These are phyloP conservation scores for Lasioglossum malachurum DNA, from an alignment of 2,888 invertebrate species.

Conservation along the genomic window DNA sequence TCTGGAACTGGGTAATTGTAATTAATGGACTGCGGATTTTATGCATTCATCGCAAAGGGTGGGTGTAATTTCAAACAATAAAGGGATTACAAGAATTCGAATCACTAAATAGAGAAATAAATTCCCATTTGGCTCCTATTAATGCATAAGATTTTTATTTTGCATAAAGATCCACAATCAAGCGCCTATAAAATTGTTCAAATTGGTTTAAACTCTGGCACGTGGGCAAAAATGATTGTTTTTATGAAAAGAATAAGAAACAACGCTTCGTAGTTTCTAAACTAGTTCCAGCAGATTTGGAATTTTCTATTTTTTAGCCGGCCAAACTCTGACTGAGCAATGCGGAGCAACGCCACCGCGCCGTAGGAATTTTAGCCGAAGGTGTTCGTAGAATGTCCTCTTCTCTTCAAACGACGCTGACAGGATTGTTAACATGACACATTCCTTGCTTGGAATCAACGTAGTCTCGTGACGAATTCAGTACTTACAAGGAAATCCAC, in stretches of 20 bases:
- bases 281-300: background rate
- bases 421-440: conserved; percentile 11
- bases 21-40: background rate
- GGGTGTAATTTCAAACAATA: no score
- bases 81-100: no score
- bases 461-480: conserved; percentile 4
- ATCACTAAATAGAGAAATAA: no score
- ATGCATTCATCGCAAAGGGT: background rate
- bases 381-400: background rate
- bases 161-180: background rate
- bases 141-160: no score
- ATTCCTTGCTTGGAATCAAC: conserved; percentile 1
- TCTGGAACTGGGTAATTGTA: background rate
- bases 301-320: background rate
- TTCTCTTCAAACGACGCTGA: conserved; percentile 5
- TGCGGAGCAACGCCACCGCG: background rate
- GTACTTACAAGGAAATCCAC: background rate
- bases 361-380: background rate
- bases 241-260: background rate
- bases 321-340: background rate
- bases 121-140: no score
- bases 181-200: no score
- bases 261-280: background rate
- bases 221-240: no score
- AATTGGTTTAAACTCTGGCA: no score